phyloP scores from a whole-genome alignment of 2,888 invertebrate species.

The Acrobasis suavella region DNA sequence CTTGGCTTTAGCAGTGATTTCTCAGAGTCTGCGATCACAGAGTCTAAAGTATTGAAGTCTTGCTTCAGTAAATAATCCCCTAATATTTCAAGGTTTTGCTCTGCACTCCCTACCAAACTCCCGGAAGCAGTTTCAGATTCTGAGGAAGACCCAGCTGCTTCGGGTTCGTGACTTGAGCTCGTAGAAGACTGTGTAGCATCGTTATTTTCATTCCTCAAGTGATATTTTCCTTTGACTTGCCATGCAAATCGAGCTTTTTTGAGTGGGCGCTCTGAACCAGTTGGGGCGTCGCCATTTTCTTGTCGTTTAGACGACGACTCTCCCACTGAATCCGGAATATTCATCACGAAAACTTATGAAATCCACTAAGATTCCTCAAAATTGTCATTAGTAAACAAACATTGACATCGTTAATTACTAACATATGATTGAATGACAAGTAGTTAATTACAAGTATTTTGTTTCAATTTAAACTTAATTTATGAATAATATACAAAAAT shows the following conservation, averaged over 20 bases:
- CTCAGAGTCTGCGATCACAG: constrained; percentile 53
- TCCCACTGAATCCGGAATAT: constrained; percentile 60
- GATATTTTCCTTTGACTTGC: constrained; percentile 86
- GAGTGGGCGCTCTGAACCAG: constrained; percentile 81
- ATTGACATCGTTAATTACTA: constrained; percentile 76
- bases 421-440: constrained; percentile 78
- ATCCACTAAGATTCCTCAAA: constrained; percentile 39
- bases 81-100: constrained; percentile 65
- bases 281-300: constrained; percentile 77
- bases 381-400: constrained; percentile 76
- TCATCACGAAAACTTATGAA: constrained; percentile 55
- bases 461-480: background rate
- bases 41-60: constrained; percentile 61
- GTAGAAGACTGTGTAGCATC: constrained; percentile 38
- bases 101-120: constrained; percentile 51
- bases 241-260: constrained; percentile 86
- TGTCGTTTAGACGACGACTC: constrained; percentile 76
- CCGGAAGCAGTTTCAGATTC: constrained; percentile 44
- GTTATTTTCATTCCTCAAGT: constrained; percentile 73
- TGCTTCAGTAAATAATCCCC: constrained; percentile 67
- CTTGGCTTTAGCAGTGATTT: constrained; percentile 49
- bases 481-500: constrained; percentile 8
- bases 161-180: constrained; percentile 36
- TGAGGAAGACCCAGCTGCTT: constrained; percentile 43
- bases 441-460: constrained; percentile 50